Evolutionary conservation across 2,797 vertebrate species (phyloP).

Genomic region (Lepus oiostolus): DNA sequence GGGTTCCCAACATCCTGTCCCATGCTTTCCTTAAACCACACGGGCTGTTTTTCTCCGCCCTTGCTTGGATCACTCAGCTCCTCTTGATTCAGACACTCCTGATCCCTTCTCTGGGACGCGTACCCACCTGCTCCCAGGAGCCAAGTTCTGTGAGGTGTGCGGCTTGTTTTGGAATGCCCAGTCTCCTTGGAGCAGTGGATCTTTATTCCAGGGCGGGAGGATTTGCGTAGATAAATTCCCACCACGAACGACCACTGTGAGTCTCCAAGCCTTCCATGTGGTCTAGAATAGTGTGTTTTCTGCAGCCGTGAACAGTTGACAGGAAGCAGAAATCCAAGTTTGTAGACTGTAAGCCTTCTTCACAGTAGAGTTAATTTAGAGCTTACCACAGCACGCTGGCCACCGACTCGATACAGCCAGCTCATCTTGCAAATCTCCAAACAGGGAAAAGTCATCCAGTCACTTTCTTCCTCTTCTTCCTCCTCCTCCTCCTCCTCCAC

Average conservation of each 20-base stretch:
- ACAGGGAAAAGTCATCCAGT: not conserved
- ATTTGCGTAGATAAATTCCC: conserved; percentile 51
- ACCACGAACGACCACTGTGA: not conserved
- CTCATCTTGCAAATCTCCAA: not conserved
- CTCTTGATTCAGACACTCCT: conserved; percentile 59
- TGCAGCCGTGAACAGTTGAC: not conserved
- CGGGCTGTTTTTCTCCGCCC: conserved; percentile 62
- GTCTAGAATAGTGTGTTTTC: conserved; percentile 20
- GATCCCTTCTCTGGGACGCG: conserved; percentile 47
- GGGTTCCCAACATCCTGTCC: conserved; percentile 40
- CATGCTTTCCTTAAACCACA: conserved; percentile 39
- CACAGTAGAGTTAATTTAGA: not conserved
- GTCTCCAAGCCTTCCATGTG: not conserved
- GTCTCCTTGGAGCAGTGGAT: not conserved
- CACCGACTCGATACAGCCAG: conserved; percentile 37
- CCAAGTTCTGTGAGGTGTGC: conserved; percentile 47
- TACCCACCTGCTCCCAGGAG: conserved; percentile 3
- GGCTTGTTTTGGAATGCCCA: conserved; percentile 69
- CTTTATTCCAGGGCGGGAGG: not conserved
- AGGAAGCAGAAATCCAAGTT: conserved; percentile 32
- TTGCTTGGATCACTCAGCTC: conserved; percentile 41
- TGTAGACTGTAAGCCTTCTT: not conserved
- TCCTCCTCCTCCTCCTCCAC: not conserved
- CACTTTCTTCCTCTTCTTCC: not conserved
- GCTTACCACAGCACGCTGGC: not conserved